Evolutionary conservation across 2,113 vertebrate genomes (phyloP), one percentile per base, ranked within the genome.

Genomic region (Rhinoderma darwinii): DNA sequence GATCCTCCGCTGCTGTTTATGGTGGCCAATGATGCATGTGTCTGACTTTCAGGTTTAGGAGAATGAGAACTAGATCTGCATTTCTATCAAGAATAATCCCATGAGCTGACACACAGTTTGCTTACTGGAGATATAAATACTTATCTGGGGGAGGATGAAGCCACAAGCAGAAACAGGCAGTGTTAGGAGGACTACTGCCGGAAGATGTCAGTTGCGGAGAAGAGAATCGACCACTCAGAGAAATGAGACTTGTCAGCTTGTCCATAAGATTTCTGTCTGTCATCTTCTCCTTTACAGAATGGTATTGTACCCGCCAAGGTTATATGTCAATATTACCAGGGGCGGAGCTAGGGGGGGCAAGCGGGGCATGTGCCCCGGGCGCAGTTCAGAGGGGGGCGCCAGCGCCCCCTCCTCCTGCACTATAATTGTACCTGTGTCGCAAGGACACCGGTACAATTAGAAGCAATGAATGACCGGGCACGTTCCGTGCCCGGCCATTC

Each of bases 21-120:
- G 27, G 32, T 35, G 47, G 35, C 50, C 32, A 37, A 27, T 35
- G 50, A 37, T 54, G 15, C 50, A 56, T 54, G 30, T 79, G 32
- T 79, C 27, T 54, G 50, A 20, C 50, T 79, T 79, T 44, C 10
- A 37, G 30, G 30, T 18, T 79, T 35, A 30, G 54, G 39, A 43
- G 56, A 43, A 81, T 15, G 18, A 37, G 47, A 61, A 75, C 43
- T n/a, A 51, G 11, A 50, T 51, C 50, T 77, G 54, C n/a, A 82
- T 82, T 82, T 68, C 27, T 27, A 66, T 82, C 80, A 27, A 47
- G 41, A 82, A 66, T 37, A 66, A 82, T 82, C 80, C 18, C 41
- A 32, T 20, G 27, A 68, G 37, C 59, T 63, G 41, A 68, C 79
- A 22, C 20, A 50, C 17, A 83, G 18, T 68, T 32, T 68, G 43